Evolutionary conservation across 2,888 invertebrate species (phyloP).

Genomic region (Protonemura montana): DNA sequence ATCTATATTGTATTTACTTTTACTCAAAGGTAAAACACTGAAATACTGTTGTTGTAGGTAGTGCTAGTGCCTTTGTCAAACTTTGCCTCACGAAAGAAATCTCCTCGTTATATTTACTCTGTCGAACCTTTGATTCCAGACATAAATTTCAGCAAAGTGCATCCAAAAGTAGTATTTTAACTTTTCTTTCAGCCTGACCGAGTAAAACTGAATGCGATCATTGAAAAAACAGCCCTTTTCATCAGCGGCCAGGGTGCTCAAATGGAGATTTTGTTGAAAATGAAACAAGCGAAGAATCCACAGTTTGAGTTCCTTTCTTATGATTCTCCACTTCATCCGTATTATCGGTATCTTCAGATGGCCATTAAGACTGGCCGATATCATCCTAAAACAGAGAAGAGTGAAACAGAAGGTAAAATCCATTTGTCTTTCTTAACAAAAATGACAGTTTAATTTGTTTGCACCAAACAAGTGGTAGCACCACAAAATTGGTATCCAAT

Average conservation of each 20-base stretch:
- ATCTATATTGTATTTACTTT: too few species aligned
- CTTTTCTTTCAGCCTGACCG: slow-evolving; percentile 76
- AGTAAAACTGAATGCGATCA: slow-evolving; percentile 88
- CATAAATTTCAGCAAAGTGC: too few species aligned
- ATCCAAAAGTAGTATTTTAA: background rate
- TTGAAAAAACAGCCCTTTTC: slow-evolving; percentile 92
- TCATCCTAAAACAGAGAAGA: slow-evolving; percentile 58
- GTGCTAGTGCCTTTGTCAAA: background rate
- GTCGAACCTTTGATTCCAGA: too few species aligned
- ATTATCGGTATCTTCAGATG: slow-evolving; percentile 81
- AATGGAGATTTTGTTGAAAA: slow-evolving; percentile 98
- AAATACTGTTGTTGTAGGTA: too few species aligned
- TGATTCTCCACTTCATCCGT: slow-evolving; percentile 83
- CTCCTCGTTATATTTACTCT: too few species aligned
- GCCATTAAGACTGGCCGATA: slow-evolving; percentile 75
- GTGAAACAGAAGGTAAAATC: slow-evolving; percentile 56
- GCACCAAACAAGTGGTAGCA: too few species aligned
- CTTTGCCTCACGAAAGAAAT: too few species aligned
- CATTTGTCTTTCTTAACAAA: too few species aligned
- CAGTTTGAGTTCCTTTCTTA: slow-evolving; percentile 94
- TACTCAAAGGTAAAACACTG: too few species aligned
- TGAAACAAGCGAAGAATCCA: slow-evolving; percentile 92
- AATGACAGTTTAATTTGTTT: too few species aligned
- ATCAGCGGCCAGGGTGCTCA: slow-evolving; percentile 91
- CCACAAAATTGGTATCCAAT: too few species aligned